A percentile compares a stretch with the other conserved stretches of the same genome.
Evolutionary conservation across 1,140 invertebrate species (phyloP).

Genomic region (Hycleus cichorii): DNA sequence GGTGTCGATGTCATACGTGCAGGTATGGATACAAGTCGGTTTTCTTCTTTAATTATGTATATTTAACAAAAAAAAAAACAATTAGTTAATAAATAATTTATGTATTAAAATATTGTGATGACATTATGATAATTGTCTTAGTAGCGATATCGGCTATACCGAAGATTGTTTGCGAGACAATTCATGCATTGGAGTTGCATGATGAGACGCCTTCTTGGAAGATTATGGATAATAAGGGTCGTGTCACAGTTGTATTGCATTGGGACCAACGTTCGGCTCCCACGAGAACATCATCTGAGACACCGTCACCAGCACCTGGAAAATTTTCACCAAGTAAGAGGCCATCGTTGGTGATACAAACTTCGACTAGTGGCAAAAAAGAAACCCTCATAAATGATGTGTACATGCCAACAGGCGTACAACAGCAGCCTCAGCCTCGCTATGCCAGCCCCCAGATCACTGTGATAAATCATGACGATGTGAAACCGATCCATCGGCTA

Average conservation of each 20-base stretch:
- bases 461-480: constrained; percentile 81
- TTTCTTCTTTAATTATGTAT: neutral
- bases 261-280: constrained; percentile 77
- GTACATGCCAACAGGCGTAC: constrained; percentile 36
- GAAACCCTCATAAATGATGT: constrained; percentile 51
- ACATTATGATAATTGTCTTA: constrained; percentile 14
- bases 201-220: constrained; percentile 94
- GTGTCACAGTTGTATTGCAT: constrained; percentile 86
- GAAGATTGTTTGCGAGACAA: constrained; percentile 93
- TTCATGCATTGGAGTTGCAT: constrained; percentile 85
- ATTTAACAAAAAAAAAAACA: neutral
- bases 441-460: constrained; percentile 76
- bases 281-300: constrained; percentile 46
- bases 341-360: constrained; percentile 67
- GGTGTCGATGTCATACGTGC: constrained; percentile 87
- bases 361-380: constrained; percentile 60
- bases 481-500: constrained; percentile 46
- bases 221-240: constrained; percentile 93
- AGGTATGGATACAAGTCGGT: constrained; percentile 51
- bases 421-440: constrained; percentile 43
- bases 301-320: constrained; percentile 43
- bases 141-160: constrained; percentile 88
- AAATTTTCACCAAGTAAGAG: constrained; percentile 60
- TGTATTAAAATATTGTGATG: too few species aligned
- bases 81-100: neutral